Evolutionary conservation across 1,140 invertebrate genomes (phyloP).

Genomic region (Orchesella cincta): DNA sequence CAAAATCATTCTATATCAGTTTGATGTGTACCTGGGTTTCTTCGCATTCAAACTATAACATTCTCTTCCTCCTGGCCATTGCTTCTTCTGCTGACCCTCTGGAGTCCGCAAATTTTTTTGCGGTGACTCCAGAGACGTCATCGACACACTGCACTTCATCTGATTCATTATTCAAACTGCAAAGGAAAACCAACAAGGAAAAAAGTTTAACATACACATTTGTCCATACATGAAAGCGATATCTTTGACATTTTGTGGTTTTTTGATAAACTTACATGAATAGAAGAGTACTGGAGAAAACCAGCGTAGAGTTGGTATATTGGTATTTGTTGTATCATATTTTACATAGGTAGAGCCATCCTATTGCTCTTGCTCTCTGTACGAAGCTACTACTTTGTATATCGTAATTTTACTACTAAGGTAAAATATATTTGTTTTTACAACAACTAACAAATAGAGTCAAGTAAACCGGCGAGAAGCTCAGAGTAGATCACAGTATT

Average conservation of each 20-base stretch:
- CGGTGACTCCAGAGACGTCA: slow-evolving; percentile 41
- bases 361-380: not conserved
- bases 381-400: not conserved
- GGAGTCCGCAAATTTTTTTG: slow-evolving; percentile 40
- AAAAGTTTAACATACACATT: too few species aligned
- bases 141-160: slow-evolving; percentile 46
- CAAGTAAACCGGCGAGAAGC: slow-evolving; percentile 21
- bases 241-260: not conserved
- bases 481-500: slow-evolving; percentile 26
- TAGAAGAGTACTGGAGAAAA: slow-evolving; percentile 25
- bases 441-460: slow-evolving; percentile 10
- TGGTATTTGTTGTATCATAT: too few species aligned
- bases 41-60: slow-evolving; percentile 44
- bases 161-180: slow-evolving; percentile 46
- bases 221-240: too few species aligned
- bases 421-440: not conserved
- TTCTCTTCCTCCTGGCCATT: slow-evolving; percentile 28
- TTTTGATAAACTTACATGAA: slow-evolving; percentile 16
- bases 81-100: slow-evolving; percentile 37
- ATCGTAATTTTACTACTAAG: not conserved
- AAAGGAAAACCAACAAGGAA: too few species aligned
- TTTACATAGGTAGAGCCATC: too few species aligned
- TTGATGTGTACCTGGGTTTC: slow-evolving; percentile 41
- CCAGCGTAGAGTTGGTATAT: too few species aligned
- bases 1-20: not conserved